These are phyloP conservation scores for Drosophila insularis DNA, from an alignment of 1,140 invertebrate genomes.

Conservation along the genomic window DNA sequence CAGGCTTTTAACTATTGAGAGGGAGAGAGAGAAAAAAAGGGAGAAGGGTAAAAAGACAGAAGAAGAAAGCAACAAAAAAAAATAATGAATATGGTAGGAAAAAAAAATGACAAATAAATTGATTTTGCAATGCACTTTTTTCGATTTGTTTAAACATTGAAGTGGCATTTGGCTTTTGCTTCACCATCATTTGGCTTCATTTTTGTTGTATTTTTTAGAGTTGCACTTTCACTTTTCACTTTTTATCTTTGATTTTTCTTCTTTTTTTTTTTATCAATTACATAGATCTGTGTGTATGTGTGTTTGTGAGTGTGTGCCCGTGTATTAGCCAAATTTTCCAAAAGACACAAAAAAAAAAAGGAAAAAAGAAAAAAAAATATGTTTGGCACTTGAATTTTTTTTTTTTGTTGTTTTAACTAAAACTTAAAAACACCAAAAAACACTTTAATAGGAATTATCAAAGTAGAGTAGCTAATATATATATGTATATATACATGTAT, in stretches of 20 bases:
- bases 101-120: conserved; percentile 20
- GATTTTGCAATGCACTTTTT: conserved; percentile 21
- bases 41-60: conserved; percentile 23
- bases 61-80: conserved; percentile 27
- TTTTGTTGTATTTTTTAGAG: conserved; percentile 16
- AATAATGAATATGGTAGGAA: neutral
- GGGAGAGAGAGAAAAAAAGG: conserved; percentile 29
- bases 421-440: neutral
- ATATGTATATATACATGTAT: neutral
- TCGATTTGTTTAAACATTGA: conserved; percentile 19
- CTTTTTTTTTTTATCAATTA: conserved; percentile 50
- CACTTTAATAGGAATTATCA: neutral
- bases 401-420: neutral
- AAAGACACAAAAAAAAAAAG: conserved; percentile 12
- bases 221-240: conserved; percentile 81
- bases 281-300: conserved; percentile 10
- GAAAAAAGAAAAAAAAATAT: neutral
- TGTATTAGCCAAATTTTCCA: conserved; percentile 1
- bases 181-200: conserved; percentile 16
- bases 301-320: neutral
- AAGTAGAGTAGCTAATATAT: neutral
- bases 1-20: conserved; percentile 44
- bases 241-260: conserved; percentile 36
- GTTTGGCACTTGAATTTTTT: neutral
- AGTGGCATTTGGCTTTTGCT: conserved; percentile 27